Conservation (phyloP, 1,140 invertebrate species). For the Danaus melanippus region DNA sequence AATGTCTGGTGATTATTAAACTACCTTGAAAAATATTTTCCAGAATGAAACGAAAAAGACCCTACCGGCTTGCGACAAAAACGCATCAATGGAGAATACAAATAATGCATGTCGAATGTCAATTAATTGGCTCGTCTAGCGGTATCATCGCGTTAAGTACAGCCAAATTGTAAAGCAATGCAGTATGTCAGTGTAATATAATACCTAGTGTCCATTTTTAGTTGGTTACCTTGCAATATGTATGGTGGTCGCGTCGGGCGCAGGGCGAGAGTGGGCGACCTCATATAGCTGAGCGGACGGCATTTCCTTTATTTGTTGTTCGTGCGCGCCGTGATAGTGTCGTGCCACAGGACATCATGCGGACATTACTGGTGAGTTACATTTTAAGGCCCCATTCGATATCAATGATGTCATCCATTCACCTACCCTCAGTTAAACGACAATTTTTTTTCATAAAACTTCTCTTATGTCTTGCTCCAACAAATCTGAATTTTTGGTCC, state of each 20-base stretch:
- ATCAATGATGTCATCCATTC: constrained; percentile 16
- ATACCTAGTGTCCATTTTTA: constrained; percentile 35
- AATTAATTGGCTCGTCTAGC: constrained; percentile 57
- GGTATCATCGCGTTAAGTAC: constrained; percentile 46
- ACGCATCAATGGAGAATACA: no score
- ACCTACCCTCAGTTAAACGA: not conserved
- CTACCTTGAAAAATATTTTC: no score
- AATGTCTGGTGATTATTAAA: not conserved
- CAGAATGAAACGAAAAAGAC: no score
- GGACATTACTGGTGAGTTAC: constrained; percentile 60
- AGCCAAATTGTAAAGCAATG: constrained; percentile 48
- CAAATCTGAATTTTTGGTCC: no score
- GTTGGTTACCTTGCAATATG: constrained; percentile 62
- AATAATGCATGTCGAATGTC: constrained; percentile 17
- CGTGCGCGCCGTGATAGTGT: constrained; percentile 57
- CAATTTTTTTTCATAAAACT: no score
- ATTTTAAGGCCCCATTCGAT: constrained; percentile 26
- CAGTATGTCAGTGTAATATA: constrained; percentile 33
- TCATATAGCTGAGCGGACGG: constrained; percentile 65
- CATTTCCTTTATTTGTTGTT: constrained; percentile 67
- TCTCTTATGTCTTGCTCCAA: no score
- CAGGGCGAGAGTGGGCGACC: constrained; percentile 66
- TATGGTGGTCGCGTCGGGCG: constrained; percentile 59
- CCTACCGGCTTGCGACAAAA: no score
- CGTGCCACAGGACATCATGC: constrained; percentile 63